phyloP scores from a whole-genome alignment of 2,113 vertebrate genomes.

The Argyrosomus japonicus region DNA sequence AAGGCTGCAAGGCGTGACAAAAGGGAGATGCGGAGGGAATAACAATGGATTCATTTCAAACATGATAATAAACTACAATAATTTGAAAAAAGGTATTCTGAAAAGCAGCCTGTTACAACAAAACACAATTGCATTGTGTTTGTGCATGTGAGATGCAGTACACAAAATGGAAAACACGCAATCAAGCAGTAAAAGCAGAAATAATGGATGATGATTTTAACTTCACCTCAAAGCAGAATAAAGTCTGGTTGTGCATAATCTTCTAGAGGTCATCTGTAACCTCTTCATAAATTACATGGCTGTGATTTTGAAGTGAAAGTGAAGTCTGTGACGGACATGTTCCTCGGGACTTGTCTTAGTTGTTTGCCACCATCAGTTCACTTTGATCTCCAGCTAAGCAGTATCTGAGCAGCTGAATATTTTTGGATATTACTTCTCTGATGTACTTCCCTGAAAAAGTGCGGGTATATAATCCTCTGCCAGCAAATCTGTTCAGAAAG shows the following conservation, averaged over 20 bases:
- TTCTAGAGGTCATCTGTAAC: background rate
- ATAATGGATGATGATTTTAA: background rate
- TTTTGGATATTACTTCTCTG: constrained; percentile 14
- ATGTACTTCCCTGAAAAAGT: constrained; percentile 26
- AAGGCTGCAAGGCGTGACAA: constrained; percentile 32
- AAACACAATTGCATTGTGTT: constrained; percentile 12
- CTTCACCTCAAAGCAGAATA: background rate
- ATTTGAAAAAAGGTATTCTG: background rate
- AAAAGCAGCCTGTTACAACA: constrained; percentile 19
- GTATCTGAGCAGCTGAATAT: constrained; percentile 29
- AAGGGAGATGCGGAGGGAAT: constrained; percentile 39
- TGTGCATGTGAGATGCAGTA: constrained; percentile 1
- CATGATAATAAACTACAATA: constrained; percentile 14
- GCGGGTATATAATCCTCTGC: constrained; percentile 8
- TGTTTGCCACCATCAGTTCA: constrained; percentile 1
- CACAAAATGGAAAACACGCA: constrained; percentile 8
- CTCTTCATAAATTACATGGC: background rate
- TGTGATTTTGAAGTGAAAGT: constrained; percentile 8
- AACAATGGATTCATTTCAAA: constrained; percentile 37
- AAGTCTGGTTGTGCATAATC: constrained; percentile 2
- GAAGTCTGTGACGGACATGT: background rate
- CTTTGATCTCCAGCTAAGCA: background rate
- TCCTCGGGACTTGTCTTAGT: background rate
- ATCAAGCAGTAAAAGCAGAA: background rate
- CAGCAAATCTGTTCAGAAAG: background rate